Base-by-base conservation (phyloP, 2,113 vertebrate species). In the Ailurus styani region DNA sequence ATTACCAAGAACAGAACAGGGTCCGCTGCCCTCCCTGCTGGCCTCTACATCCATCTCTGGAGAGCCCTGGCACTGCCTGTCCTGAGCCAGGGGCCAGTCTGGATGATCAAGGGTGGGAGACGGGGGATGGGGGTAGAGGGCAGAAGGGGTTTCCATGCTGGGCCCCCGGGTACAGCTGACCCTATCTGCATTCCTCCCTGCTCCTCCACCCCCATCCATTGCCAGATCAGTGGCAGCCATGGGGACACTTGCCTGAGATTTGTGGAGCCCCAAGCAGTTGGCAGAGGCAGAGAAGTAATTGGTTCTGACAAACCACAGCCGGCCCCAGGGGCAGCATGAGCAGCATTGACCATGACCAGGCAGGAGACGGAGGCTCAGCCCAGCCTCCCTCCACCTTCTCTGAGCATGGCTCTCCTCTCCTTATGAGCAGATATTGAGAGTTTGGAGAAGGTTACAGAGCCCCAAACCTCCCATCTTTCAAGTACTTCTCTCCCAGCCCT, bases 241-340 rank as follows among this genome's bases (percentile, higher is more conserved):
- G 13, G 94, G 87, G 97, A 92, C 93, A 68, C 87, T 98, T 47
- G 95, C 79, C 72, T 95, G 90, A 88, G 81, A 97, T 97, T 96
- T 70, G 14, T 88, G 98, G 97, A 97, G 98, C 98, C 98, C 97
- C 97, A 95, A 99, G 98, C 98, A 79, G 96, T 98, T 95, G 83
- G 87, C 93, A 83, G 92, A 98, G 97, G 96, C 98, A 98, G 98
- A 98, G 98, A 98, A 98, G 98, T 99, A 98, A 99, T 99, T 98
- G 98, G 96, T 98, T 99, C 98, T 98, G 98, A 99, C 98, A 99
- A 98, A 99, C 98, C 98, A 95, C 98, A 97, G 98, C 95, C 70
- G 37, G 98, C 98, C 98, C 96, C 97, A 97, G 97, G 98, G 99
- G 95, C 93, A 88, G 96, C 84, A 91, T 97, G 91, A 98, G 94